Percentiles rank a stretch among this genome's conserved stretches.
These are phyloP conservation scores for Polyommatus iphigenia DNA, from an alignment of 2,888 invertebrate species.

Conservation along the genomic window DNA sequence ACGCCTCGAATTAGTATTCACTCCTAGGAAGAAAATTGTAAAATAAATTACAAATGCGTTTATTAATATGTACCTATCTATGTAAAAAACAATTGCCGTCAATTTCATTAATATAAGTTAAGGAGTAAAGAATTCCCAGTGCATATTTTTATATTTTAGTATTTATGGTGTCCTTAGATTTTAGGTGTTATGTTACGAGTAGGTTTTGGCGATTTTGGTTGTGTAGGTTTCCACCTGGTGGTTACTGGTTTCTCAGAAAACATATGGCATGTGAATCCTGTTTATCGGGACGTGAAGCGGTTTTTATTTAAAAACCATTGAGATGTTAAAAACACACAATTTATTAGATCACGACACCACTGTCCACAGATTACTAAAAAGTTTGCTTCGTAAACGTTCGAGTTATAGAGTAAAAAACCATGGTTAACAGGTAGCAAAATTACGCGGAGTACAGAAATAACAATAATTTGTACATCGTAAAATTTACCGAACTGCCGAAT, in stretches of 20 bases:
- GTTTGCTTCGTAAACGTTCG: background rate
- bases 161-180: background rate
- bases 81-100: too few relatives aligned
- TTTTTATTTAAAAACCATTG: background rate
- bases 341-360: background rate
- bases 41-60: too few relatives aligned
- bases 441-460: background rate
- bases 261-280: background rate
- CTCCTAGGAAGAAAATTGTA: too few relatives aligned
- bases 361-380: background rate
- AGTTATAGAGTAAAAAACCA: background rate
- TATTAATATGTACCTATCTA: too few relatives aligned
- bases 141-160: background rate
- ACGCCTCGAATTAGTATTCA: too few relatives aligned
- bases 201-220: background rate
- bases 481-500: slow-evolving; percentile 16
- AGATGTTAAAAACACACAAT: too few relatives aligned
- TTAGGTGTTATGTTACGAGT: slow-evolving; percentile 20
- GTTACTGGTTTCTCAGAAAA: slow-evolving; percentile 22
- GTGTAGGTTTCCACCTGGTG: background rate
- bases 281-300: background rate
- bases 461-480: slow-evolving; percentile 20
- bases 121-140: too few relatives aligned
- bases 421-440: background rate
- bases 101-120: too few relatives aligned